Percentiles rank a stretch among this genome's conserved stretches.
These are phyloP conservation scores for Sesamia inferens DNA, from an alignment of 2,888 invertebrate species.

Conservation along the genomic window DNA sequence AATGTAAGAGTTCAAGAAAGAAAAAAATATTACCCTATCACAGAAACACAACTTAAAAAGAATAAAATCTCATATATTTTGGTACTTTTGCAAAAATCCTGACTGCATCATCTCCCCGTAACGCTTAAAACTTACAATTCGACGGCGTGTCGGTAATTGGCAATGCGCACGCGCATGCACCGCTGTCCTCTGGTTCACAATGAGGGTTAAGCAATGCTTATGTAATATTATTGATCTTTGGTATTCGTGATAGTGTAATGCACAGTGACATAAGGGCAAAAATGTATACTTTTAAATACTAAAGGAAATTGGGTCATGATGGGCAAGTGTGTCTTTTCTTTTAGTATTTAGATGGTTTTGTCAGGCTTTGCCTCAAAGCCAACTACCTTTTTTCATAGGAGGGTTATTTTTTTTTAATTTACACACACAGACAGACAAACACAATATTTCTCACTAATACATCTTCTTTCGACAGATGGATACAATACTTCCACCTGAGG, in stretches of 20 bases:
- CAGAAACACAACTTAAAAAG: too few relatives aligned
- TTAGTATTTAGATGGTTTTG: not conserved
- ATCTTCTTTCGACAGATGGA: too few relatives aligned
- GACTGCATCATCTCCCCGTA: constrained; percentile 3
- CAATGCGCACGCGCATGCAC: constrained; percentile 43
- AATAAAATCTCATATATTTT: not conserved
- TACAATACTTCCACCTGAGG: too few relatives aligned
- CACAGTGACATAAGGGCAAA: not conserved
- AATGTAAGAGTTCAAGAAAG: too few relatives aligned
- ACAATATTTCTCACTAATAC: too few relatives aligned
- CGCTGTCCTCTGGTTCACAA: constrained; percentile 49
- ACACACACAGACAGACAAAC: too few relatives aligned
- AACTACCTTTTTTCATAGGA: too few relatives aligned
- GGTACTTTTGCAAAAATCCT: not conserved
- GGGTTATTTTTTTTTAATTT: too few relatives aligned
- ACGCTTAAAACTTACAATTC: constrained; percentile 7
- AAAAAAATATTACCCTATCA: too few relatives aligned
- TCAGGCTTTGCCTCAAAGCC: not conserved
- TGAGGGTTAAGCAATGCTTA: constrained; percentile 59
- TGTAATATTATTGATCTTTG: constrained; percentile 46
- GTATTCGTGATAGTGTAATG: constrained; percentile 15
- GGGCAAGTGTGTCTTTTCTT: too few relatives aligned
- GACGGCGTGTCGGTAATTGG: constrained; percentile 47
- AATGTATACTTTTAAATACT: not conserved
- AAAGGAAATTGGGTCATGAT: not conserved